Evolutionary conservation across 64 coral and sea anemone species (phyloP), one percentile per base, ranked within the genome.

Genomic region (Anthopleura sola): DNA sequence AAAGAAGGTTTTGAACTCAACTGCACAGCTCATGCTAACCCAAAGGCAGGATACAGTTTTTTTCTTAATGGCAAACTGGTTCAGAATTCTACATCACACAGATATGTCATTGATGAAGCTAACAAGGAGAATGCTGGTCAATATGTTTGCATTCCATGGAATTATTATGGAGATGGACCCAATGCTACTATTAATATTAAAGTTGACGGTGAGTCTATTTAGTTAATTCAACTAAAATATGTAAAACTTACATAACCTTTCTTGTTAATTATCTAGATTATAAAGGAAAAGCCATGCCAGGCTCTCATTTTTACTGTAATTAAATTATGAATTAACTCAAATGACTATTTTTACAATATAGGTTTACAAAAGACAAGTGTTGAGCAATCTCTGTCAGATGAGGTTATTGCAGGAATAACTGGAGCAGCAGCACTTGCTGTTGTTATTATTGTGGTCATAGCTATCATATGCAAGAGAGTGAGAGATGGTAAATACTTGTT

Each of bases 341-440:
- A n/a, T n/a, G n/a, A n/a, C n/a, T n/a, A n/a, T n/a, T n/a, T n/a
- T n/a, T 77, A 29, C 33, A 37, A 7, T 40, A 13, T 14, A 77
- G 75, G 20, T 37, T 37, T 77, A 20, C 18, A 44, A 79, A 23
- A 44, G 21, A 79, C 38, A 44, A 37, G 20, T 44, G 24, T 24
- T 24, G 31, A 23, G 19, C 19, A 3, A 20, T 44, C 44, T 21
- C 13, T 79, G 21, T 79, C 76, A 44, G 76, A 79, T 48, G 76
- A 79, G 44, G 17, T 79, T 44, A 79, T 79, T 79, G 76, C 76
- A 44, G 76, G 76, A 48, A 79, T 79, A 23, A 79, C 76, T 79
- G 76, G 76, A 44, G 76, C 76, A 24, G 76, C 15, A 48, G 76
- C 44, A 26, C 37, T 79, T 47, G 76, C 44, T 21, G 18, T 79